Conservation (phyloP, 2,888 invertebrate genomes). For the Tinea trinotella region DNA sequence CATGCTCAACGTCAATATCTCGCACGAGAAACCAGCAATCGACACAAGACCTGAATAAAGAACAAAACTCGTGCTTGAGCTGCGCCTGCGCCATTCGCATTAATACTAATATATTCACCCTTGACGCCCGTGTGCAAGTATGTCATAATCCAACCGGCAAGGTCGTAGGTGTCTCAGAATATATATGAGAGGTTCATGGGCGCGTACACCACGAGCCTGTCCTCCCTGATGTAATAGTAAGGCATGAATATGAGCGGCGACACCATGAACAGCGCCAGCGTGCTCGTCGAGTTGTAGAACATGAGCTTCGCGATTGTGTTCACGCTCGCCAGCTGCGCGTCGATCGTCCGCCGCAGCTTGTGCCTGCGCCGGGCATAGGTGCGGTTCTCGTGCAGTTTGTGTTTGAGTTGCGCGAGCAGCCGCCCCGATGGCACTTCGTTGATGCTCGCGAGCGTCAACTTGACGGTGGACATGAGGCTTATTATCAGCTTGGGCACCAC, state of each 20-base stretch:
- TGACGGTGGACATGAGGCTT: neutral
- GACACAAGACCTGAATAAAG: neutral
- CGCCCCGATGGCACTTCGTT: neutral
- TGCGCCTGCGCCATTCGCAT: neutral
- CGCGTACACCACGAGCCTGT: neutral
- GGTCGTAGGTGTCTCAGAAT: neutral
- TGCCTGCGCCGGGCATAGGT: neutral
- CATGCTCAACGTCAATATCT: neutral
- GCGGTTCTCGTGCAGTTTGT: neutral
- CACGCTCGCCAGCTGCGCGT: neutral
- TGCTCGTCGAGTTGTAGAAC: constrained; percentile 1
- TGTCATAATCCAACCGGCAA: neutral
- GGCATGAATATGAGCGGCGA: constrained; percentile 2
- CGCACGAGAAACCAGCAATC: neutral
- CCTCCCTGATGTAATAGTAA: neutral
- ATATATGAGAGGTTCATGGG: neutral
- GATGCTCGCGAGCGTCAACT: neutral
- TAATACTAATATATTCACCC: constrained; percentile 3
- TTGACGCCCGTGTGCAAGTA: neutral
- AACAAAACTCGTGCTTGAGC: neutral
- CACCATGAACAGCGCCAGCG: constrained; percentile 3
- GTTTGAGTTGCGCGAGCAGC: neutral
- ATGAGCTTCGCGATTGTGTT: neutral
- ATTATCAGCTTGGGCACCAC: neutral
- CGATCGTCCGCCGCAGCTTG: neutral